phyloP scores from a whole-genome alignment of 2,888 invertebrate genomes.

The Erynnis tages region DNA sequence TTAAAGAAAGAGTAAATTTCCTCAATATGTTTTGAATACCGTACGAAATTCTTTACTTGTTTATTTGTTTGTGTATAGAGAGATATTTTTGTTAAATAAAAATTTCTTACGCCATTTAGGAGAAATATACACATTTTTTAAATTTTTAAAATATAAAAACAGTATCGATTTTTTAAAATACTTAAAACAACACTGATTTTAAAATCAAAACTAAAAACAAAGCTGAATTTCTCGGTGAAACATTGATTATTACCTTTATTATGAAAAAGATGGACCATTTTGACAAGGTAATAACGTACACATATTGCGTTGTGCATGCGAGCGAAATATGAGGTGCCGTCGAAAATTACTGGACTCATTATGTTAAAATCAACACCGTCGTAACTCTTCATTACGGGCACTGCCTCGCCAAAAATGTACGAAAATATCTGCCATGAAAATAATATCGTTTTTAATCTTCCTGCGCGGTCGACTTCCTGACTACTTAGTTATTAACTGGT shows the following conservation, averaged over 20 bases:
- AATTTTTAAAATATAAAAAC: too few relatives aligned
- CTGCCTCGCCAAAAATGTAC: constrained; percentile 46
- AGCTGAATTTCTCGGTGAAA: not conserved
- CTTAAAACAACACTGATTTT: too few relatives aligned
- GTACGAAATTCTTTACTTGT: too few relatives aligned
- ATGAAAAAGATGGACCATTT: constrained; percentile 6
- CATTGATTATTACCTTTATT: constrained; percentile 11
- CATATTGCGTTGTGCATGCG: not conserved
- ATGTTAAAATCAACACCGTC: constrained; percentile 66
- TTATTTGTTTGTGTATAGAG: too few relatives aligned
- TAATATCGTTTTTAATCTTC: constrained; percentile 49
- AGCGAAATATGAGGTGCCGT: constrained; percentile 37
- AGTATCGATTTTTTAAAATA: too few relatives aligned
- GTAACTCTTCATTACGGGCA: constrained; percentile 59
- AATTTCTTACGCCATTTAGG: too few relatives aligned
- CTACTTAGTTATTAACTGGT: constrained; percentile 38
- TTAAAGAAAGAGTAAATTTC: too few relatives aligned
- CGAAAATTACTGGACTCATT: constrained; percentile 58
- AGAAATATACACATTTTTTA: too few relatives aligned
- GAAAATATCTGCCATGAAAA: constrained; percentile 45
- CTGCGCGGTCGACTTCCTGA: constrained; percentile 34
- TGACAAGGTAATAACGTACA: constrained; percentile 10
- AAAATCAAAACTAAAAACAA: not conserved
- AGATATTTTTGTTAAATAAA: too few relatives aligned
- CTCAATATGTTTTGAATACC: too few relatives aligned